Evolutionary conservation across 2,888 invertebrate species (phyloP).

Genomic region (Gastracanthus pulcherrimus): DNA sequence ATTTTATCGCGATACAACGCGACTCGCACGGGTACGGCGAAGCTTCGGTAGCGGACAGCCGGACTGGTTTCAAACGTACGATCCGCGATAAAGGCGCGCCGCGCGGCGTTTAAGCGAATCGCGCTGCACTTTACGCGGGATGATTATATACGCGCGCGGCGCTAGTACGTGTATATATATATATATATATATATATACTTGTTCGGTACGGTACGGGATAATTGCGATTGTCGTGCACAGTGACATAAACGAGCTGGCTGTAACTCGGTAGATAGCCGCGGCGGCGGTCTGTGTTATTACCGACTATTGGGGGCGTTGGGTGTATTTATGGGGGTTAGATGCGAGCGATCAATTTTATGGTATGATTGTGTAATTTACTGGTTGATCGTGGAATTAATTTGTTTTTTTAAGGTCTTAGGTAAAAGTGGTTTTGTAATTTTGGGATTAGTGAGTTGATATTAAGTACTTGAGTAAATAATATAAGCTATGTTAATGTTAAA

Average conservation of each 20-base stretch:
- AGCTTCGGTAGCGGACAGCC: background rate
- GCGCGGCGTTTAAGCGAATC: background rate
- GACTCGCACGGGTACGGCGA: no score
- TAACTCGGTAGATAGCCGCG: background rate
- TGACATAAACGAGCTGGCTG: constrained; percentile 1
- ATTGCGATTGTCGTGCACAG: constrained; percentile 35
- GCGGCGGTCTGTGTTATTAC: background rate
- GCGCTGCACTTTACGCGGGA: background rate
- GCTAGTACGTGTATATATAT: no score
- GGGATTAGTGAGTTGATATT: no score
- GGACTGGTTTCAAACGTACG: constrained; percentile 15
- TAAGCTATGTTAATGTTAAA: no score
- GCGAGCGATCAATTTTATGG: no score
- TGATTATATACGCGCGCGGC: constrained; percentile 24
- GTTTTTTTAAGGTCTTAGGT: no score
- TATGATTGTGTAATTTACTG: no score
- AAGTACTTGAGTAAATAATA: no score
- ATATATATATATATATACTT: no score
- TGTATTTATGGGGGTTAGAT: no score
- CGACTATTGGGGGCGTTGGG: background rate
- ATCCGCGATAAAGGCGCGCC: constrained; percentile 15
- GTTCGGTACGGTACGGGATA: background rate
- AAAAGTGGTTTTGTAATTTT: no score
- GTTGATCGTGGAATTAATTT: no score
- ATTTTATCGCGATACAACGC: constrained; percentile 11